Percentiles rank a stretch among this genome's conserved stretches.
Conservation (phyloP, 1,140 invertebrate species). For the Grapholita molesta region DNA sequence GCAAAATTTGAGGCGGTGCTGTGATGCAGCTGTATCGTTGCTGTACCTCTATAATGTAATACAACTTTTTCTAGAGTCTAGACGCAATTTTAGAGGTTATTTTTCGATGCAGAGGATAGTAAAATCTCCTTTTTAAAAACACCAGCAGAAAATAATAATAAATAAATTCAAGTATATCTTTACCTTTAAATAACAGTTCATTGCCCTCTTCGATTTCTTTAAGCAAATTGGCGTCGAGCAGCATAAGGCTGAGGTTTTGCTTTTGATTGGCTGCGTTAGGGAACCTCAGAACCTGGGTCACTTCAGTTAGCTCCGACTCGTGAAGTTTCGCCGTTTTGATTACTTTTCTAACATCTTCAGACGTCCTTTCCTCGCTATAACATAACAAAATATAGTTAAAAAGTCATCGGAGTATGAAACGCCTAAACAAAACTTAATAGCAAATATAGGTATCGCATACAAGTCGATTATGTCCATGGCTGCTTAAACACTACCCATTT, state of each 20-base stretch:
- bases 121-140: too few relatives aligned
- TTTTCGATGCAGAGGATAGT: too few relatives aligned
- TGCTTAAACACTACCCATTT: too few relatives aligned
- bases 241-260: constrained; percentile 81
- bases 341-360: constrained; percentile 80
- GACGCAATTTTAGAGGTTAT: too few relatives aligned
- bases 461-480: too few relatives aligned
- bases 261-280: constrained; percentile 61
- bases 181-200: constrained; percentile 78
- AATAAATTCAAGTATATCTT: not conserved
- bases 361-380: constrained; percentile 72
- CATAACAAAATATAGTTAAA: constrained; percentile 19
- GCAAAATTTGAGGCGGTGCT: too few relatives aligned
- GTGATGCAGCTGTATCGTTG: too few relatives aligned
- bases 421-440: not conserved
- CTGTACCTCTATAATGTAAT: too few relatives aligned
- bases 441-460: too few relatives aligned
- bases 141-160: too few relatives aligned
- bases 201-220: constrained; percentile 80
- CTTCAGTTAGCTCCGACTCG: constrained; percentile 80
- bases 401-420: not conserved
- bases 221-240: constrained; percentile 82
- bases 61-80: too few relatives aligned
- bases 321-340: constrained; percentile 84
- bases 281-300: constrained; percentile 83